phyloP scores from a whole-genome alignment of 2,113 vertebrate genomes.

The Melanerpes formicivorus region DNA sequence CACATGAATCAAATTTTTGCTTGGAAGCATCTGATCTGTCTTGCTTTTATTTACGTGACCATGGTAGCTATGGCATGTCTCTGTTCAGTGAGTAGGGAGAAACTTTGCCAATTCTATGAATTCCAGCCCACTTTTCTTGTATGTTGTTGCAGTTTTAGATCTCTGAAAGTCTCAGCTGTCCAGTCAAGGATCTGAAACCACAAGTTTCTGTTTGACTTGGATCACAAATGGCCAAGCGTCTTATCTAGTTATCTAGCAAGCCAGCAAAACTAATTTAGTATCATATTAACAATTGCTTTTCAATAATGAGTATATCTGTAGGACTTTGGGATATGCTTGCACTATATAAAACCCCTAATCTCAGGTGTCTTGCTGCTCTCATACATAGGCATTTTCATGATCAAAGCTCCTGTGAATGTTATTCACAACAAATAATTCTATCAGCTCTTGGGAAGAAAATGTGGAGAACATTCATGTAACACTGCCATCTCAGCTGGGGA shows the following conservation, averaged over 20 bases:
- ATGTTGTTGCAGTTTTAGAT: neutral
- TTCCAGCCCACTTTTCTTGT: neutral
- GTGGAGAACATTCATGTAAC: neutral
- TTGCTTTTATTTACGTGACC: neutral
- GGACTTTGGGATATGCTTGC: neutral
- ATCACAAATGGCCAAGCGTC: neutral
- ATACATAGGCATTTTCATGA: conserved; percentile 30
- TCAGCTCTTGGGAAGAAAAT: conserved; percentile 50
- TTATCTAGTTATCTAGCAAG: neutral
- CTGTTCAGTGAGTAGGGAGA: neutral
- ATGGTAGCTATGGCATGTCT: neutral
- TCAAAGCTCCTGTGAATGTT: conserved; percentile 29
- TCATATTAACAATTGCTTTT: neutral
- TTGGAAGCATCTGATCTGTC: neutral
- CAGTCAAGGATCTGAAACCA: neutral
- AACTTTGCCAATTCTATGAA: neutral
- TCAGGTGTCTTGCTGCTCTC: conserved; percentile 13
- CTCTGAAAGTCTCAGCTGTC: neutral
- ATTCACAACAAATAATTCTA: conserved; percentile 51
- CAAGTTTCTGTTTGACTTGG: neutral
- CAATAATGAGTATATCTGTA: neutral
- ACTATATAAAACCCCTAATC: neutral
- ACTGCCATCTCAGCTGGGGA: conserved; percentile 35
- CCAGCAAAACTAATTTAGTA: neutral
- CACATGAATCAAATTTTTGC: neutral